Base-by-base conservation (phyloP, 2,797 vertebrate species). In the Coluber constrictor region DNA sequence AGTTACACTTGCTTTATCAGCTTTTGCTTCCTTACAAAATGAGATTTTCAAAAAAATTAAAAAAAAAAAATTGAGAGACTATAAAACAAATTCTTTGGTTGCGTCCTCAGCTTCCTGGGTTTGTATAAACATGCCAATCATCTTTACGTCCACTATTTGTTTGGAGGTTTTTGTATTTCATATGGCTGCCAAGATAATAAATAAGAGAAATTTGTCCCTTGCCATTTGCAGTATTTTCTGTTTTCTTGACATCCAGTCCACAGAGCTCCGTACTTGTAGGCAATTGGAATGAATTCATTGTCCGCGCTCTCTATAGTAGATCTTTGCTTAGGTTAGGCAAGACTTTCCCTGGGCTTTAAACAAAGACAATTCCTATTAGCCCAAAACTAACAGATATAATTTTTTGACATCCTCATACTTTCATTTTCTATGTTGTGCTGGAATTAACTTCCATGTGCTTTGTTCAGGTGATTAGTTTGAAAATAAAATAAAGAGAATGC, bases 41-140 rank as follows among this genome's bases (percentile, higher is more conserved):
- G 3, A 83, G 93, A 90, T 93, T 94, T 95, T 0, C 61, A 90
- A 86, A 87, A 55, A 55, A 55, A 55, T n/a, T n/a, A 55, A 55
- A 55, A 55, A 13, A 56, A 59, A 37, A 56, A 87, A 47, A 20
- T 23, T 20, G 56, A 95, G 95, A 93, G 95, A 93, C 20, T 13
- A 3, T 93, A 93, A 94, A 94, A 92, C 92, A 5, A 23, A 15
- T 94, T 96, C n/a, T 94, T 93, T 93, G 15, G 1, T 95, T 97
- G 8, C 92, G 56, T 95, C 92, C 59, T 47, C 88, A 70, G 90
- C 56, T 96, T 96, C 59, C 87, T 94, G 55, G 32, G 1, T 92
- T 93, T 95, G 61, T 94, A 95, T 95, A 96, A 97, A 97, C 91
- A 95, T 86, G 94, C 10, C 95, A 96, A 60, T 96, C 94, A 93